phyloP scores from a whole-genome alignment of 2,113 vertebrate species.

The Physeter macrocephalus region DNA sequence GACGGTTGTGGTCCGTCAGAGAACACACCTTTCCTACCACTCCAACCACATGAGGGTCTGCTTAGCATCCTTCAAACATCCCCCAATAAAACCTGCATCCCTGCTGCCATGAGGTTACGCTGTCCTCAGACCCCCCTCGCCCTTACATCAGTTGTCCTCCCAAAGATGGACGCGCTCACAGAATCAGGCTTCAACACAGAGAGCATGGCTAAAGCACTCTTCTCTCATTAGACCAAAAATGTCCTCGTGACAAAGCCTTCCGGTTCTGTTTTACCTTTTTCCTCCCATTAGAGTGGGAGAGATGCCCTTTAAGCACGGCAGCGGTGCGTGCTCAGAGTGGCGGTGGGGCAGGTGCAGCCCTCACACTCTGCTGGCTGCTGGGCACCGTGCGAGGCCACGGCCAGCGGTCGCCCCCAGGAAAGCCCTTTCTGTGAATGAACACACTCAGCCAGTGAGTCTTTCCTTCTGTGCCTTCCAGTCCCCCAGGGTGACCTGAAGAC shows the following conservation, averaged over 20 bases:
- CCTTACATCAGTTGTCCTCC: not conserved
- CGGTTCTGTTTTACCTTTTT: not conserved
- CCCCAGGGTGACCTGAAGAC: not conserved
- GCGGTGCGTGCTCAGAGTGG: fast-evolving
- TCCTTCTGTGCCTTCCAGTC: not conserved
- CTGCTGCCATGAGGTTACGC: not conserved
- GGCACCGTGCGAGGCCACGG: fast-evolving
- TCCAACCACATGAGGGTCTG: not conserved
- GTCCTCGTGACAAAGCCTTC: not conserved
- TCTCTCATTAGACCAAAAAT: not conserved
- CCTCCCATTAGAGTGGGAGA: not conserved
- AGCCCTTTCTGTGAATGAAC: not conserved
- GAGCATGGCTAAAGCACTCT: not conserved
- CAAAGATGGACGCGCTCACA: not conserved
- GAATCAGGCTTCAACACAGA: not conserved
- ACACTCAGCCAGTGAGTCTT: fast-evolving
- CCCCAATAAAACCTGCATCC: not conserved
- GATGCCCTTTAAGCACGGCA: not conserved
- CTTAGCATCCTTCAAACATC: not conserved
- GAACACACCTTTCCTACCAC: not conserved
- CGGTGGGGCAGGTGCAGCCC: not conserved
- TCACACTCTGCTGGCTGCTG: not conserved
- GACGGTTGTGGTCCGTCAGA: not conserved
- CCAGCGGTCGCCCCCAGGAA: not conserved
- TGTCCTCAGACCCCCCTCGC: not conserved